Percentiles rank a stretch among this genome's conserved stretches.
These are phyloP conservation scores for Laticauda colubrina DNA, from an alignment of 2,113 vertebrate species.

Conservation along the genomic window DNA sequence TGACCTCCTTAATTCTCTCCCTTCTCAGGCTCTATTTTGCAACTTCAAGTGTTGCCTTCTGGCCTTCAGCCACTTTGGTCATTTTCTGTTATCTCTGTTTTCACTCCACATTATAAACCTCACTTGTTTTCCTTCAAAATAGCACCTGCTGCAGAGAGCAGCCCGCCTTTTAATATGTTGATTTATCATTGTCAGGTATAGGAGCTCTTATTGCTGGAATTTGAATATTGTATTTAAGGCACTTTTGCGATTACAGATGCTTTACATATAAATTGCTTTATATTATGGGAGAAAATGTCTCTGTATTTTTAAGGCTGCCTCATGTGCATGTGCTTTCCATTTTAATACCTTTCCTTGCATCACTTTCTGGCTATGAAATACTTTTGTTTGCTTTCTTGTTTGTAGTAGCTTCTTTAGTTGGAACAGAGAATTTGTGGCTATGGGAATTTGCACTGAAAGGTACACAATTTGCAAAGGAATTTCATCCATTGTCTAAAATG, in stretches of 20 bases:
- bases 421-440: slow-evolving; percentile 19
- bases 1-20: slow-evolving; percentile 27
- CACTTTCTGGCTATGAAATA: slow-evolving; percentile 50
- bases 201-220: slow-evolving; percentile 66
- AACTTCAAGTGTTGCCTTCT: slow-evolving; percentile 38
- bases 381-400: slow-evolving; percentile 38
- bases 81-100: slow-evolving; percentile 47
- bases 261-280: slow-evolving; percentile 77
- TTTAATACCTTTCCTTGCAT: slow-evolving; percentile 54
- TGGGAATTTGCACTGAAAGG: background rate
- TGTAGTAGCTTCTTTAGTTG: slow-evolving; percentile 39
- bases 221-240: slow-evolving; percentile 71
- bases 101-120: slow-evolving; percentile 50
- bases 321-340: slow-evolving; percentile 55
- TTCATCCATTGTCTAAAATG: background rate
- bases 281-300: slow-evolving; percentile 54
- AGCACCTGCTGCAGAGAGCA: slow-evolving; percentile 60
- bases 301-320: slow-evolving; percentile 51
- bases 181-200: slow-evolving; percentile 69
- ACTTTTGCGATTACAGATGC: slow-evolving; percentile 67
- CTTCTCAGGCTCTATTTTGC: slow-evolving; percentile 28
- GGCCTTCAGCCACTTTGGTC: slow-evolving; percentile 24
- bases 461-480: background rate
- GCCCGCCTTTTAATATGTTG: slow-evolving; percentile 67
- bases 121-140: slow-evolving; percentile 52